phyloP scores from a whole-genome alignment of 2,113 vertebrate genomes.

The Cinclus cinclus region DNA sequence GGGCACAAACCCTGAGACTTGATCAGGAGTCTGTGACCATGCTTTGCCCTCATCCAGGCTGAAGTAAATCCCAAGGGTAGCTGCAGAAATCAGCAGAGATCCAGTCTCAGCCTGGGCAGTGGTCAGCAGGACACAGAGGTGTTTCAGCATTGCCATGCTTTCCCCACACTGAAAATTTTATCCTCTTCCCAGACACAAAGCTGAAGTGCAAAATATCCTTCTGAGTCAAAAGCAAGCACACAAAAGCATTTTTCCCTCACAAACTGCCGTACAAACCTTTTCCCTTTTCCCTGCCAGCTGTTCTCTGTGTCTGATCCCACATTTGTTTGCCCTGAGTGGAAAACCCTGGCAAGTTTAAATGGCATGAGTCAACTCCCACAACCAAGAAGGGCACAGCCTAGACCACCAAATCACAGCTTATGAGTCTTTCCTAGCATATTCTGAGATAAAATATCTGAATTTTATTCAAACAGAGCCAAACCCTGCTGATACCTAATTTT shows the following conservation, averaged over 20 bases:
- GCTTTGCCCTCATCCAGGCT: neutral
- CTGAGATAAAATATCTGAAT: conserved; percentile 39
- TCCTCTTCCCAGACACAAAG: neutral
- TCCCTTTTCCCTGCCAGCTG: neutral
- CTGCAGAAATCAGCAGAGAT: neutral
- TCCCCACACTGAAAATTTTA: neutral
- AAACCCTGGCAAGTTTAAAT: conserved; percentile 36
- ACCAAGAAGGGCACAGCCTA: conserved; percentile 31
- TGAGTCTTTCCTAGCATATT: conserved; percentile 40
- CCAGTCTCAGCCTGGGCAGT: neutral
- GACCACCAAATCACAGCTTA: conserved; percentile 58
- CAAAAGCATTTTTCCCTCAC: neutral
- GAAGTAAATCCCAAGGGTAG: neutral
- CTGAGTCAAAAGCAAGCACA: neutral
- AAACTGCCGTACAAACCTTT: neutral
- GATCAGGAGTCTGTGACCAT: neutral
- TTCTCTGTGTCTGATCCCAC: neutral
- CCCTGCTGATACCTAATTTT: conserved; percentile 59
- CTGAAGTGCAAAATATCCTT: neutral
- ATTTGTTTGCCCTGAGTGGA: conserved; percentile 38
- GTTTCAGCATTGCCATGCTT: neutral
- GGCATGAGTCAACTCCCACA: conserved; percentile 23
- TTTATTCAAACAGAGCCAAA: conserved; percentile 64
- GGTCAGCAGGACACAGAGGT: neutral
- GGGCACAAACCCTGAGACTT: neutral